A percentile compares a stretch with the other conserved stretches of the same genome.
Evolutionary conservation across 2,113 vertebrate species (phyloP).

Genomic region (Lepus europaeus): DNA sequence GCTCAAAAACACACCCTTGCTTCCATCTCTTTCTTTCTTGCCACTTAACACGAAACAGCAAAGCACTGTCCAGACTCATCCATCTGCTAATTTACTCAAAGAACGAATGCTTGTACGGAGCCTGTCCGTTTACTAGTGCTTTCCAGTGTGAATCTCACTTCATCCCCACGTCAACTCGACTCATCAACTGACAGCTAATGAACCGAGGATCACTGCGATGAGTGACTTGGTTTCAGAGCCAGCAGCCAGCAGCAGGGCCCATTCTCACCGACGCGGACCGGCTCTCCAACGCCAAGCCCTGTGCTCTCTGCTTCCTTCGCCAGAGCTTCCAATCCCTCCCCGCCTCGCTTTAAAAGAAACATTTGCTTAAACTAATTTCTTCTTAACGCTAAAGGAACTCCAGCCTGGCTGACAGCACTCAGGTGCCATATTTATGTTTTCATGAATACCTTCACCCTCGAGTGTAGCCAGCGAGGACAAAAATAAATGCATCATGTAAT

Average conservation of each 20-base stretch:
- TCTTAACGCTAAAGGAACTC: conserved; percentile 72
- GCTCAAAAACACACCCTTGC: conserved; percentile 4
- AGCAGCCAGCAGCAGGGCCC: background rate
- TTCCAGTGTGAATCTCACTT: background rate
- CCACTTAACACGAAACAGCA: background rate
- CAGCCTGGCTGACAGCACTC: conserved; percentile 70
- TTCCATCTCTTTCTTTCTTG: background rate
- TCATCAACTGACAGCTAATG: conserved; percentile 19
- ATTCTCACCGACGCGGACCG: background rate
- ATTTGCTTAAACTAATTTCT: conserved; percentile 61
- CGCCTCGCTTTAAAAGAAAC: background rate
- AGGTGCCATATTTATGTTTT: conserved; percentile 75
- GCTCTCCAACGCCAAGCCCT: background rate
- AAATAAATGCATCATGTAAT: conserved; percentile 75
- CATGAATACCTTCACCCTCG: conserved; percentile 79
- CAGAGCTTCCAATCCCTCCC: background rate
- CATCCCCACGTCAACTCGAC: background rate
- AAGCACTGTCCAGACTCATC: background rate
- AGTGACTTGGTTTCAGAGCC: conserved; percentile 26
- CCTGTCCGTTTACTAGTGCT: background rate
- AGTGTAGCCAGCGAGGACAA: conserved; percentile 64
- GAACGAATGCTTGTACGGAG: background rate
- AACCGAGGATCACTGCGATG: conserved; percentile 48
- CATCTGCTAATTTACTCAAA: background rate
- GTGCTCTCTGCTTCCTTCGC: background rate